These are phyloP conservation scores for Macrophya alboannulata DNA, from an alignment of 2,888 invertebrate genomes.

Conservation along the genomic window DNA sequence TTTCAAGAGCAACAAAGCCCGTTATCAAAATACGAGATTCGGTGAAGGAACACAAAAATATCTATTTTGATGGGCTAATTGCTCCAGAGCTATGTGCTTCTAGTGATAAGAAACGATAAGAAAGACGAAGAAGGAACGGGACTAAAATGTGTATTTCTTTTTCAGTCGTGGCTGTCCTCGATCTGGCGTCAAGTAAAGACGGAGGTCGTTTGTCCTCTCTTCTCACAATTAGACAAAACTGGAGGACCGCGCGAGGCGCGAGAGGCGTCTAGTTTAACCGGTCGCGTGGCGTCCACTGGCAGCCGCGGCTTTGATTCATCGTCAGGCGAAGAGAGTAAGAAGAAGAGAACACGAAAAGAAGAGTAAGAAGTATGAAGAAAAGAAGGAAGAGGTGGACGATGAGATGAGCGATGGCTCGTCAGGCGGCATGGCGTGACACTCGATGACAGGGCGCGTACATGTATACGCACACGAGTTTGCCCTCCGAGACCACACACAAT, in stretches of 20 bases:
- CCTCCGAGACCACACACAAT: conserved; percentile 69
- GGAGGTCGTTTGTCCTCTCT: conserved; percentile 13
- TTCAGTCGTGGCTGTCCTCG: not conserved
- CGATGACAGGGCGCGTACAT: conserved; percentile 68
- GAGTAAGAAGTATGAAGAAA: not conserved
- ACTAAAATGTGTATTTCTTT: not conserved
- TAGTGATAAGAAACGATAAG: not conserved
- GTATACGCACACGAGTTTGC: conserved; percentile 59
- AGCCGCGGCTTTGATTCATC: conserved; percentile 11
- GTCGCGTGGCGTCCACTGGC: conserved; percentile 60
- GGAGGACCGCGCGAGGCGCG: conserved; percentile 9
- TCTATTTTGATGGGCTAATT: not conserved
- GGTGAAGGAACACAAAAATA: not conserved
- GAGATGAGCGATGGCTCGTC: conserved; percentile 71
- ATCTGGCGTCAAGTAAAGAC: not conserved
- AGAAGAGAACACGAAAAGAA: conserved; percentile 14
- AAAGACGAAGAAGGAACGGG: not conserved
- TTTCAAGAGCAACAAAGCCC: not conserved
- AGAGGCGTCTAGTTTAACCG: conserved; percentile 62
- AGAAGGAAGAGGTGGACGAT: conserved; percentile 58
- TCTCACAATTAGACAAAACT: conserved; percentile 43
- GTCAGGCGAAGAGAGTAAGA: conserved; percentile 56
- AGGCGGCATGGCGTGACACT: conserved; percentile 68
- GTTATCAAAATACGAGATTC: not conserved
- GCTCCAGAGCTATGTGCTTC: not conserved